phyloP scores from a whole-genome alignment of 2,888 invertebrate species.

The Alentia gelatinosa region DNA sequence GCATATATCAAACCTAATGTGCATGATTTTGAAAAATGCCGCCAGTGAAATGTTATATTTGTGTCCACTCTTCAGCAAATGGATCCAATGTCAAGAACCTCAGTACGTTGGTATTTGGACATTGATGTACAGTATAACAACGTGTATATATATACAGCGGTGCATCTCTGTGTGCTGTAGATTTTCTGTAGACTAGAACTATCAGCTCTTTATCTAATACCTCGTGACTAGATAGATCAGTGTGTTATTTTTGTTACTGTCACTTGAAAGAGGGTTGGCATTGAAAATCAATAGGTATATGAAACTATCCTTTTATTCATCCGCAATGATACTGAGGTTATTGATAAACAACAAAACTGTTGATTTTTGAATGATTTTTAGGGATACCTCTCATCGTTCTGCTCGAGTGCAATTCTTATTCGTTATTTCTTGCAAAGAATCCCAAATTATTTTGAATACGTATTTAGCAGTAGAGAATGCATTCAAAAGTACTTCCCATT shows the following conservation, averaged over 20 bases:
- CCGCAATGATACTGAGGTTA: neutral
- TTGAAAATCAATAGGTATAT: neutral
- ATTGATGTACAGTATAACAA: neutral
- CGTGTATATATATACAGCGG: neutral
- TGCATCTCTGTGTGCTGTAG: neutral
- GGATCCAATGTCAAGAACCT: constrained; percentile 3
- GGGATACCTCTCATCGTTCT: neutral
- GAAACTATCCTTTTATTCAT: neutral
- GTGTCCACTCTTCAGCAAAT: neutral
- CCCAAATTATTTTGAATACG: too few relatives aligned
- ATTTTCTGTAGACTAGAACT: neutral
- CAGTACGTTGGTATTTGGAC: constrained; percentile 12
- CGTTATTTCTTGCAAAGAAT: too few relatives aligned
- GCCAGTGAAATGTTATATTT: neutral
- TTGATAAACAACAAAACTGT: neutral
- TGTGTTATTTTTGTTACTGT: neutral
- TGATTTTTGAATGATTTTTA: neutral
- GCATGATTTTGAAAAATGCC: too few relatives aligned
- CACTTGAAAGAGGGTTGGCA: neutral
- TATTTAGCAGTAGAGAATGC: too few relatives aligned
- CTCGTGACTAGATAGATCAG: neutral
- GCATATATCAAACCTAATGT: too few relatives aligned
- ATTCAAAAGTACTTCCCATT: too few relatives aligned
- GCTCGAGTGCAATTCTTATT: too few relatives aligned
- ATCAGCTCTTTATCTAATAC: neutral